Base-by-base conservation (phyloP, 2,113 vertebrate genomes). In the Lonchura striata region DNA sequence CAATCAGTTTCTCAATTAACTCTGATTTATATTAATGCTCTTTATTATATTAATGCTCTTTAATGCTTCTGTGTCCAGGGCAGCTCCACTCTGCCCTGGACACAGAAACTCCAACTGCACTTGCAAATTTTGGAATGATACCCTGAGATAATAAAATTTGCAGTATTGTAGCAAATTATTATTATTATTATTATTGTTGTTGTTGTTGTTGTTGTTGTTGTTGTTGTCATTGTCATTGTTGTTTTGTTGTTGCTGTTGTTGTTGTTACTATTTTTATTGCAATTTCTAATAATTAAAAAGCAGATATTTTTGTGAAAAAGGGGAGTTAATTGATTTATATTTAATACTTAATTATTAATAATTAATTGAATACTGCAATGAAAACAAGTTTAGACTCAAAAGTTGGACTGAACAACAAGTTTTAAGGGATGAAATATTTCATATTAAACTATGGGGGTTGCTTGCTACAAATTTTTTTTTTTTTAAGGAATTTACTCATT, bases 1-100 rank as follows among this genome's bases (percentile, higher is more conserved):
- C 82, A 86, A 86, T 74, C 49, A 9, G 35, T 96, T 90, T 90
- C 66, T 95, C 37, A 56, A 94, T 86, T 87, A 90, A 76, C 14
- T 64, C 30, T 94, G 93, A 96, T 93, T 97, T 85, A 86, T 74
- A 74, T 76, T 50, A 81, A 77, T 84, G 64, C n/a, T 63, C 23
- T 74, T 97, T 96, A 85, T 88, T 59, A n/a, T n/a, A n/a, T n/a
- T n/a, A n/a, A n/a, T n/a, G n/a, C n/a, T n/a, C n/a, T n/a, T n/a
- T n/a, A n/a, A n/a, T n/a, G n/a, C n/a, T n/a, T n/a, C n/a, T n/a
- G n/a, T n/a, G n/a, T n/a, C n/a, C n/a, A n/a, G n/a, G n/a, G n/a
- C 15, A 46, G 76, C 63, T 70, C 41, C 63, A 60, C 76, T 87
- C 69, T 77, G 54, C 41, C 70, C 56, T 49, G 49, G 9, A 23